A percentile compares a stretch with the other conserved stretches of the same genome.
Evolutionary conservation across 1,140 invertebrate species (phyloP).

Genomic region (Bombus waltoni): DNA sequence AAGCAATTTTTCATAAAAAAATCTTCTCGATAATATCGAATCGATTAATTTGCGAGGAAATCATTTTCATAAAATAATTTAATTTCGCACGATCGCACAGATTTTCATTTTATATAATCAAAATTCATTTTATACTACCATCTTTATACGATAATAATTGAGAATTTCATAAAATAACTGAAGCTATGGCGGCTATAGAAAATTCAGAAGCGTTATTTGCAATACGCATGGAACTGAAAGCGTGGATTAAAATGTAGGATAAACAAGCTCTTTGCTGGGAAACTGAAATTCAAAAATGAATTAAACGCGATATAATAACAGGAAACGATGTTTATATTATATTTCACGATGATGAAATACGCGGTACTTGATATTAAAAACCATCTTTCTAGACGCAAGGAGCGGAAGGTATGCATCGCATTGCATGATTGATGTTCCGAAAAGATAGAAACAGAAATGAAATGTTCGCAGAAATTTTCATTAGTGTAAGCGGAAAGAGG

Average conservation of each 20-base stretch:
- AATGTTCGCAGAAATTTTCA: not conserved
- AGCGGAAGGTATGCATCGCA: not conserved
- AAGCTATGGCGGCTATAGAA: not conserved
- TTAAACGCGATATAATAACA: not conserved
- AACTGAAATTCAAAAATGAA: not conserved
- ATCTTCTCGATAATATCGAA: not conserved
- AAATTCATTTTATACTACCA: not conserved
- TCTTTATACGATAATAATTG: not conserved
- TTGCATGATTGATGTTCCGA: not conserved
- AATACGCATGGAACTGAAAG: not conserved
- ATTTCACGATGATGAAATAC: not conserved
- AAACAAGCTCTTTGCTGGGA: not conserved
- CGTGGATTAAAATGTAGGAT: not conserved
- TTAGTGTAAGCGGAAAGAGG: not conserved
- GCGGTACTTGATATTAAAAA: not conserved
- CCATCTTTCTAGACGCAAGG: not conserved
- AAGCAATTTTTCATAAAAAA: not conserved
- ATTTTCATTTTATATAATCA: too few relatives aligned
- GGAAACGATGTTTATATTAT: not conserved
- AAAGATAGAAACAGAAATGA: not conserved
- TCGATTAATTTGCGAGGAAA: not conserved
- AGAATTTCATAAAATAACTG: not conserved
- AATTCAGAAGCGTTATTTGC: not conserved
- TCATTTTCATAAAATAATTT: not conserved
- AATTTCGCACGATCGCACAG: not conserved